These are phyloP conservation scores for Lepeophtheirus nordmannii DNA, from an alignment of 2,888 invertebrate species.

Conservation along the genomic window DNA sequence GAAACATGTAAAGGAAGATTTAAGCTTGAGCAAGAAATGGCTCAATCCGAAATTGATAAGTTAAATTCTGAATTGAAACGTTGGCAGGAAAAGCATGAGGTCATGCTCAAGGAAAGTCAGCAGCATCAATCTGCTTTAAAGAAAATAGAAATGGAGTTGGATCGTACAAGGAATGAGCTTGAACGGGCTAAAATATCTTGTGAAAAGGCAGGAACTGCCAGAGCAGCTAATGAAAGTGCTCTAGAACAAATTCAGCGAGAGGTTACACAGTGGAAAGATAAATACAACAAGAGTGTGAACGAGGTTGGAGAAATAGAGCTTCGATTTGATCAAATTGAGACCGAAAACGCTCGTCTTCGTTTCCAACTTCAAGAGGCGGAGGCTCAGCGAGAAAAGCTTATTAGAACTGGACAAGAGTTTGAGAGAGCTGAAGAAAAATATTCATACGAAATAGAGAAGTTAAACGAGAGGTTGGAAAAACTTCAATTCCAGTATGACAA, in stretches of 20 bases:
- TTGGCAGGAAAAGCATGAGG: constrained; percentile 21
- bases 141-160: constrained; percentile 17
- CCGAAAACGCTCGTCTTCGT: constrained; percentile 41
- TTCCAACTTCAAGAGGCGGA: constrained; percentile 30
- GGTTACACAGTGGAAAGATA: constrained; percentile 19
- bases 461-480: constrained; percentile 46
- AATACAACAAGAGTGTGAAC: constrained; percentile 21
- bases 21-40: constrained; percentile 27
- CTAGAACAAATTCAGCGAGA: constrained; percentile 9
- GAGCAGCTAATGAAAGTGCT: not conserved
- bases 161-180: constrained; percentile 9
- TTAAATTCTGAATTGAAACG: constrained; percentile 15
- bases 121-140: constrained; percentile 10
- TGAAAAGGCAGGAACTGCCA: constrained; percentile 14
- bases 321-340: constrained; percentile 33
- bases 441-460: constrained; percentile 27
- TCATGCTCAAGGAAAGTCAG: constrained; percentile 13
- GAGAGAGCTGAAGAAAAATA: constrained; percentile 17
- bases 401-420: constrained; percentile 16
- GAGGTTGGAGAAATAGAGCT: constrained; percentile 26
- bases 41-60: constrained; percentile 17
- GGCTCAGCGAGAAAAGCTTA: constrained; percentile 26
- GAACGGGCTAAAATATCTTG: constrained; percentile 11
- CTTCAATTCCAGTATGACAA: constrained; percentile 34
- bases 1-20: constrained; percentile 36